A percentile compares a stretch with the other conserved stretches of the same genome.
Evolutionary conservation across 2,888 invertebrate genomes (phyloP).

Genomic region (Amphipoea lucens): DNA sequence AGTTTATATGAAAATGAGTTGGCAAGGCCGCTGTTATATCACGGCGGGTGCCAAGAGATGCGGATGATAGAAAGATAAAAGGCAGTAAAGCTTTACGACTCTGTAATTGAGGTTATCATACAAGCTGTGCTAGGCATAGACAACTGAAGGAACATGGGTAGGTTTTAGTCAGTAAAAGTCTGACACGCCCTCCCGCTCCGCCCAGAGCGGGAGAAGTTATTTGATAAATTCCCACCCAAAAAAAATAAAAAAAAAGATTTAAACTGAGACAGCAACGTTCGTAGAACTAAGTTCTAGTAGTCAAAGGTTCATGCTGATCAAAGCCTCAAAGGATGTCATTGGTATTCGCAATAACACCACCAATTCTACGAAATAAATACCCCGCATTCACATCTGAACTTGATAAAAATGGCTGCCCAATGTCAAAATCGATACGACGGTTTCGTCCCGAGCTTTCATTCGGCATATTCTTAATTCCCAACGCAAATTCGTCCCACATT

Average conservation of each 20-base stretch:
- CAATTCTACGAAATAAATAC: neutral
- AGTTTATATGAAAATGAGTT: slow-evolving; percentile 58
- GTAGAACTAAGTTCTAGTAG: neutral
- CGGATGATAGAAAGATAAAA: slow-evolving; percentile 53
- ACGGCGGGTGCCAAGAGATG: slow-evolving; percentile 53
- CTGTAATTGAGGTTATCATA: slow-evolving; percentile 20
- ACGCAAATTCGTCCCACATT: slow-evolving; percentile 11
- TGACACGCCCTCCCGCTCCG: no score
- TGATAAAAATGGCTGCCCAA: neutral
- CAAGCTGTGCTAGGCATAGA: neutral
- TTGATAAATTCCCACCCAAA: no score
- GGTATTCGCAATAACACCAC: neutral
- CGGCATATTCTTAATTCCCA: neutral
- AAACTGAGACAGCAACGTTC: neutral
- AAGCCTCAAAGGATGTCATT: neutral
- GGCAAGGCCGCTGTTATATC: slow-evolving; percentile 41
- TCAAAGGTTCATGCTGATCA: neutral
- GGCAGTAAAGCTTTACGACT: slow-evolving; percentile 12
- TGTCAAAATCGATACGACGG: neutral
- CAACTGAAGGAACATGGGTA: no score
- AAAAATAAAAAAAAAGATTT: neutral
- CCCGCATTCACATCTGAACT: neutral
- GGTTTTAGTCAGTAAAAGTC: no score
- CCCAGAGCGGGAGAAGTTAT: no score
- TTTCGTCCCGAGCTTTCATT: slow-evolving; percentile 2